phyloP scores from a whole-genome alignment of 2,113 vertebrate genomes.

The Pheucticus melanocephalus region DNA sequence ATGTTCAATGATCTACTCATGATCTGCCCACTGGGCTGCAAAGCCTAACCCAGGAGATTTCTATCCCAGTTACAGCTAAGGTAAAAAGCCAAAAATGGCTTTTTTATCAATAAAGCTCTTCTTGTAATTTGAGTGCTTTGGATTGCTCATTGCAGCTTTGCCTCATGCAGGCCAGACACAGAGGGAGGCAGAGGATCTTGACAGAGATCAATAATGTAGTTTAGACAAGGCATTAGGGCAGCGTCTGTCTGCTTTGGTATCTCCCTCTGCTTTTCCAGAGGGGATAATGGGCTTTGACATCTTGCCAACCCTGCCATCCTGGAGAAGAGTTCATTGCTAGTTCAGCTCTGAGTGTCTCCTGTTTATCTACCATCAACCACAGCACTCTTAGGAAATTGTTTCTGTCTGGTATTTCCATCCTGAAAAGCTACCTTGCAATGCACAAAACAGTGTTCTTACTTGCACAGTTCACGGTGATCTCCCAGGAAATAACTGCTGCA shows the following conservation, averaged over 20 bases:
- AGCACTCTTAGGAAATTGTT: not conserved
- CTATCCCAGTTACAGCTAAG: not conserved
- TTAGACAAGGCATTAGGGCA: conserved; percentile 42
- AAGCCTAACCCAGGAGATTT: not conserved
- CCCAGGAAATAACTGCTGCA: not conserved
- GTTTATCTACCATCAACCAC: not conserved
- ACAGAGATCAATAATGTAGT: conserved; percentile 56
- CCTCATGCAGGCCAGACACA: not conserved
- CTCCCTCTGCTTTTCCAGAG: conserved; percentile 39
- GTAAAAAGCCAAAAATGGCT: not conserved
- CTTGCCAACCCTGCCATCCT: conserved; percentile 57
- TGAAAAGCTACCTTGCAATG: not conserved
- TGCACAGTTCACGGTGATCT: not conserved
- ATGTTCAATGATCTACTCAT: not conserved
- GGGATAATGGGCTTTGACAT: conserved; percentile 52
- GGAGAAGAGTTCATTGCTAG: not conserved
- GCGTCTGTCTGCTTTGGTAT: conserved; percentile 46
- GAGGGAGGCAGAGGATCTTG: conserved; percentile 46
- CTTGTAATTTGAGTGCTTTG: conserved; percentile 15
- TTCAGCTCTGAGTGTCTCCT: conserved; percentile 45
- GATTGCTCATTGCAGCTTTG: not conserved
- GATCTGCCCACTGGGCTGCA: not conserved
- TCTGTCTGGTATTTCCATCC: conserved; percentile 13
- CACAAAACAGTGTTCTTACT: not conserved
- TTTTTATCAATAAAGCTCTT: conserved; percentile 18